Evolutionary conservation across 2,888 invertebrate species (phyloP), one percentile per base, ranked within the genome.

Genomic region (Conistra vaccinii): DNA sequence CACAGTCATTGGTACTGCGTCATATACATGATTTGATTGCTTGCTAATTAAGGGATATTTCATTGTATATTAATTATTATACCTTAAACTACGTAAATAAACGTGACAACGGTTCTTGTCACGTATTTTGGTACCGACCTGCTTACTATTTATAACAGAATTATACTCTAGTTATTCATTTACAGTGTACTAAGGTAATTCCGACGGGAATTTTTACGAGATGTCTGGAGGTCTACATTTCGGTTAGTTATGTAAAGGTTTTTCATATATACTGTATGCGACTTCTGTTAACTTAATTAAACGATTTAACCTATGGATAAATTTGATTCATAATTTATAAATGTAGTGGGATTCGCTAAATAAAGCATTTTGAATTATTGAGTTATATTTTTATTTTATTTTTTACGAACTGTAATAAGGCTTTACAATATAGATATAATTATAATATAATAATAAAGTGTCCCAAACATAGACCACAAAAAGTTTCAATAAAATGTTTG

Each of bases 41-140:
- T 81, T 76, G 51, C 42, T 82, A 45, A 77, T 77, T 51, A 85
- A 48, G 67, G n/a, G 32, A 51, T 66, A 61, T 48, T 71, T 63
- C 0, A 51, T 55, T 51, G 23, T 26, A 14, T 12, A 39, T 51
- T 55, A n/a, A 48, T 62, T 61, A 42, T 61, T 45, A 48, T 35
- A 39, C 23, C 4, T 35, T 45, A 48, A 78, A 51, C 26, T 72
- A n/a, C 2, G 17, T 45, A 45, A 29, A 72, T n/a, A 6, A 35
- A 74, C 51, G 35, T 80, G 32, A 58, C 57, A 66, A 29, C 12
- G 12, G 48, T 32, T 42, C 7, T 23, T 23, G 29, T 58, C 48
- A 51, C 39, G 48, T 58, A 58, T 58, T 20, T 26, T 45, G 0
- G 1, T 53, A n/a, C 17, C 14, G 7, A n/a, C 17, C 29, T 69